Conservation (phyloP, 2,888 invertebrate genomes). For the Phalera bucephala region DNA sequence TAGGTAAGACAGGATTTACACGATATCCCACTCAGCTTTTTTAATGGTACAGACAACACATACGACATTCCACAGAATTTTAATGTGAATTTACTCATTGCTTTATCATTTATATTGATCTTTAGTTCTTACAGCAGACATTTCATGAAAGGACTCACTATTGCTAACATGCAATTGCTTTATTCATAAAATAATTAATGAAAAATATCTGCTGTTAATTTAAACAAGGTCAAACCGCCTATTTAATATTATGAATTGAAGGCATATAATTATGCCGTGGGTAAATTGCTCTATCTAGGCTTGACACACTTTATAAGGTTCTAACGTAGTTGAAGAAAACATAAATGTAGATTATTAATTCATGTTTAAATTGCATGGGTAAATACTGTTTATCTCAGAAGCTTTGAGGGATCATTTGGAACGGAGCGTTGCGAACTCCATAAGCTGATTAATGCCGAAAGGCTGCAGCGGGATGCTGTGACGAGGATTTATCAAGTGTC, state of each 20-base stretch:
- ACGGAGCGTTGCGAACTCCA: constrained; percentile 31
- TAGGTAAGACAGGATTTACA: constrained; percentile 64
- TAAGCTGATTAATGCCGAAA: constrained; percentile 48
- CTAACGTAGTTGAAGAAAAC: neutral
- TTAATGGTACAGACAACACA: too few species aligned
- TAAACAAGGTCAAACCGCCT: neutral
- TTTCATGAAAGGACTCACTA: constrained; percentile 14
- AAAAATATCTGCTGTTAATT: constrained; percentile 1
- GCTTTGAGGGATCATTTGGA: constrained; percentile 30
- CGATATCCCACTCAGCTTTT: constrained; percentile 48
- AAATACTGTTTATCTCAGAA: constrained; percentile 31
- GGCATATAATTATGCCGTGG: neutral
- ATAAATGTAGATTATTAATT: constrained; percentile 7
- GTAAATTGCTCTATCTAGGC: neutral
- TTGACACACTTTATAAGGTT: neutral
- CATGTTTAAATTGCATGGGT: constrained; percentile 16
- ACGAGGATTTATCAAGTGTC: constrained; percentile 38
- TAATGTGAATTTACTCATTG: constrained; percentile 27
- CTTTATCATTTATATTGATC: constrained; percentile 12
- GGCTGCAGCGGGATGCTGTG: constrained; percentile 22
- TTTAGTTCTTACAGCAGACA: constrained; percentile 19
- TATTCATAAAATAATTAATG: constrained; percentile 12
- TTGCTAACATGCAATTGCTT: constrained; percentile 12
- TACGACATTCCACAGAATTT: constrained; percentile 41
- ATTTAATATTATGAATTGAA: neutral